A percentile compares a stretch with the other conserved stretches of the same genome.
Conservation (phyloP, 2,113 vertebrate species). For the Machaerirhynchus nigripectus region DNA sequence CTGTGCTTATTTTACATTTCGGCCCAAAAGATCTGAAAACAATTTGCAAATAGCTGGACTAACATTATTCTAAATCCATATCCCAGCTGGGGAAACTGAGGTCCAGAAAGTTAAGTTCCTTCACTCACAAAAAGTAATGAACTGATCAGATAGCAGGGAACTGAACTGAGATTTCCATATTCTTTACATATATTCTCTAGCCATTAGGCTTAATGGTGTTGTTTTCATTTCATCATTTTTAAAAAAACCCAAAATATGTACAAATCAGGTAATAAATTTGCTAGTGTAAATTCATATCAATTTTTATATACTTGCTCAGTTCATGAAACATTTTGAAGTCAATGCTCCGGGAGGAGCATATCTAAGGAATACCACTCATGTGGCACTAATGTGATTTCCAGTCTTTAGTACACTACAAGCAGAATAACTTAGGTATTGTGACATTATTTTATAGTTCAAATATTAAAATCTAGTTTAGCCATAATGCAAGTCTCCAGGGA, state of each 20-base stretch:
- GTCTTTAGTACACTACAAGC: neutral
- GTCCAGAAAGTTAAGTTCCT: neutral
- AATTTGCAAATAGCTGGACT: neutral
- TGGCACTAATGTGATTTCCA: neutral
- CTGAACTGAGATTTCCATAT: neutral
- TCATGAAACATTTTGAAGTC: neutral
- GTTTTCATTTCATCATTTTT: neutral
- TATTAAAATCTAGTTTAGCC: neutral
- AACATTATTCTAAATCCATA: neutral
- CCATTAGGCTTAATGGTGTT: neutral
- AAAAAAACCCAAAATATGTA: neutral
- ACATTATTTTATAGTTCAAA: neutral
- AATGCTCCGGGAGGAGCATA: neutral
- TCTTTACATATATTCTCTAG: neutral
- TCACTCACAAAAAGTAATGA: neutral
- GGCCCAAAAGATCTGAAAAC: neutral
- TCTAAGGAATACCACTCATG: neutral
- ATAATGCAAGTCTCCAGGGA: neutral
- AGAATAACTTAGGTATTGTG: neutral
- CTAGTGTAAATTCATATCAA: neutral
- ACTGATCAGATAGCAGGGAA: neutral
- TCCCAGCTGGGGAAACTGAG: neutral
- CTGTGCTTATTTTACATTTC: neutral
- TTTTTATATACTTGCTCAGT: neutral
- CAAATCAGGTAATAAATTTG: neutral